These are phyloP conservation scores for Carcharodon carcharias DNA, from an alignment of 2,797 vertebrate species.

Conservation along the genomic window DNA sequence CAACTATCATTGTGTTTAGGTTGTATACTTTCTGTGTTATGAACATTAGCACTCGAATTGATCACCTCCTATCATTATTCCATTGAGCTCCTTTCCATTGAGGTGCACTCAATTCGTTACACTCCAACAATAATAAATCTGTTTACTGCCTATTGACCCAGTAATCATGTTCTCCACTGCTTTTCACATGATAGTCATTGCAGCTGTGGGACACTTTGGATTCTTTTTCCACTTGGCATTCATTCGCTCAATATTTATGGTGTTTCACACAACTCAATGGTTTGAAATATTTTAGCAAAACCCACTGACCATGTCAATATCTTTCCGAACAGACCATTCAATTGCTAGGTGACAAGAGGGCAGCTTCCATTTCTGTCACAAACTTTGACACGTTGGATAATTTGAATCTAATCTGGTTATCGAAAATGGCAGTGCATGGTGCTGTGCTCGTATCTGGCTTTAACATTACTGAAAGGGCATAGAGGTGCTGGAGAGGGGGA, in stretches of 20 bases:
- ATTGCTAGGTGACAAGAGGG: background rate
- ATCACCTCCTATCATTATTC: background rate
- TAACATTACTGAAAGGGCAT: background rate
- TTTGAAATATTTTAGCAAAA: background rate
- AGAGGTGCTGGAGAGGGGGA: background rate
- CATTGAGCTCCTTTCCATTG: background rate
- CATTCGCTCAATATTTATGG: background rate
- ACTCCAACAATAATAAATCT: background rate
- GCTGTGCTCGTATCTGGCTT: background rate
- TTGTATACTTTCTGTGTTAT: background rate
- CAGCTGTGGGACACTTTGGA: background rate
- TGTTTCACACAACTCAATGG: background rate
- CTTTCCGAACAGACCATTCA: background rate
- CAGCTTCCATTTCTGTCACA: background rate
- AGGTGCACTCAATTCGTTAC: background rate
- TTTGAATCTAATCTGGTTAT: background rate
- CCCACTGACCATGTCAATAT: background rate
- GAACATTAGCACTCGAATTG: background rate
- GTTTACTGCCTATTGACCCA: background rate
- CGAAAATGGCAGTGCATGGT: background rate
- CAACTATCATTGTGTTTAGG: background rate
- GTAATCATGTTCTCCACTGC: background rate
- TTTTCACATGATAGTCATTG: background rate
- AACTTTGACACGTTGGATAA: background rate
- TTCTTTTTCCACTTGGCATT: background rate